These are phyloP conservation scores for Anarrhichthys ocellatus DNA, from an alignment of 2,113 vertebrate genomes.

Conservation along the genomic window DNA sequence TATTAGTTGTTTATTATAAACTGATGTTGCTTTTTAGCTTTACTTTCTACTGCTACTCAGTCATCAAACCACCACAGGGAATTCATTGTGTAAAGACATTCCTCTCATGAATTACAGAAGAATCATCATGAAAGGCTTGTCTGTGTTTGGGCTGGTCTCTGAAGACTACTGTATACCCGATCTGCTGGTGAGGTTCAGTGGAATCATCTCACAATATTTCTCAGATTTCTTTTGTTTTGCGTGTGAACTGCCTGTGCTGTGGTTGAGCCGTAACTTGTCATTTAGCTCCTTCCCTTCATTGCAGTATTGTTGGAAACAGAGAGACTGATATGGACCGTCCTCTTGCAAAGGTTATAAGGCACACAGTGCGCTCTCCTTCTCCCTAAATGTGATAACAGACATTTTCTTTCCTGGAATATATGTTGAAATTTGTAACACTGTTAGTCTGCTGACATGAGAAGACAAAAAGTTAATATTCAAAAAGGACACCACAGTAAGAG, in stretches of 20 bases:
- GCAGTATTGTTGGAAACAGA: conserved; percentile 65
- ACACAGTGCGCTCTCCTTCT: conserved; percentile 73
- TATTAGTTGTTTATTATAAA: conserved; percentile 66
- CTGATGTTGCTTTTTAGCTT: conserved; percentile 60
- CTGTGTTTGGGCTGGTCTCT: conserved; percentile 32
- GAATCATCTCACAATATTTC: conserved; percentile 66
- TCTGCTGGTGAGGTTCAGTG: conserved; percentile 56
- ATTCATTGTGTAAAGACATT: conserved; percentile 37
- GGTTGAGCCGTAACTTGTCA: conserved; percentile 72
- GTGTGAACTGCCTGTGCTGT: conserved; percentile 77
- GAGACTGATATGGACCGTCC: conserved; percentile 53
- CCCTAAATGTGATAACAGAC: conserved; percentile 71
- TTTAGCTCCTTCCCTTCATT: conserved; percentile 46
- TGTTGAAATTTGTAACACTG: conserved; percentile 76
- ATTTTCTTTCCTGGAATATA: conserved; percentile 71
- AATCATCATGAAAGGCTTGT: conserved; percentile 45
- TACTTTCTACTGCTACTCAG: conserved; percentile 43
- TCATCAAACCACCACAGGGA: conserved; percentile 22
- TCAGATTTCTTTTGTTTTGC: conserved; percentile 21
- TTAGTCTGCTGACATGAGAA: conserved; percentile 64
- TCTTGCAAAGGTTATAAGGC: conserved; percentile 68
- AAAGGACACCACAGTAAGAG: conserved; percentile 59
- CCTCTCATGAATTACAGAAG: conserved; percentile 10
- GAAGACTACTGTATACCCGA: conserved; percentile 66
- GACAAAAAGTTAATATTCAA: conserved; percentile 71